Base-by-base conservation (phyloP, 2,888 invertebrate species). In the Dicycla oo region DNA sequence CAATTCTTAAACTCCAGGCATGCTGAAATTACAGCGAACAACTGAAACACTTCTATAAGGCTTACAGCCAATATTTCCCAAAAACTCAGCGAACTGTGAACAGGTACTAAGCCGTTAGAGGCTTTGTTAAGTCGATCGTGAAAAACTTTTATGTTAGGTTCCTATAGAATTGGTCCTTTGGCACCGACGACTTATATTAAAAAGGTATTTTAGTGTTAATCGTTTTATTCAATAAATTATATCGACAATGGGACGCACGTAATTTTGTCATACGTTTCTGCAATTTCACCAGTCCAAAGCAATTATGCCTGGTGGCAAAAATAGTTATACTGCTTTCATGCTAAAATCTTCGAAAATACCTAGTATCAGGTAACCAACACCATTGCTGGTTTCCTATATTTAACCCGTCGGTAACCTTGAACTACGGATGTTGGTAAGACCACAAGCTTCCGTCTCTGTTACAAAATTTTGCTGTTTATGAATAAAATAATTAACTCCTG, bases 391-490 rank as follows among this genome's bases (percentile, higher is more conserved):
- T 64, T 43, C 51, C 53, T 69, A 78, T 63, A 67, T 67, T 67
- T 63, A 64, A 45, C 40, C 53, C 3, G 13, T 34, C 4, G 10
- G 20, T 54, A 67, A 60, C 75, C 83, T 74, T 79, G 80, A 69
- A 61, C 60, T 45, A 40, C 75, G 63, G 68, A 82, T 53, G 68
- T 54, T 56, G 62, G 53, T 65, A 30, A 13, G 26, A 67, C 74
- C 82, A 43, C 79, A n/a, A 51, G n/a, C 54, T 82, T 80, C 83
- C 80, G 79, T 62, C 69, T 69, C 61, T 73, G 74, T 43, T 82
- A 78, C 58, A 66, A 56, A 47, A 72, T 78, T 61, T 47, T 62
- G 57, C 23, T 73, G 58, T 80, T 78, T 82, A 80, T 57, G 66
- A n/a, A n/a, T n/a, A n/a, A 49, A 47, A 75, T 56, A 43, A 73